Conservation (phyloP, 2,797 vertebrate species). For the Artibeus jamaicensis region DNA sequence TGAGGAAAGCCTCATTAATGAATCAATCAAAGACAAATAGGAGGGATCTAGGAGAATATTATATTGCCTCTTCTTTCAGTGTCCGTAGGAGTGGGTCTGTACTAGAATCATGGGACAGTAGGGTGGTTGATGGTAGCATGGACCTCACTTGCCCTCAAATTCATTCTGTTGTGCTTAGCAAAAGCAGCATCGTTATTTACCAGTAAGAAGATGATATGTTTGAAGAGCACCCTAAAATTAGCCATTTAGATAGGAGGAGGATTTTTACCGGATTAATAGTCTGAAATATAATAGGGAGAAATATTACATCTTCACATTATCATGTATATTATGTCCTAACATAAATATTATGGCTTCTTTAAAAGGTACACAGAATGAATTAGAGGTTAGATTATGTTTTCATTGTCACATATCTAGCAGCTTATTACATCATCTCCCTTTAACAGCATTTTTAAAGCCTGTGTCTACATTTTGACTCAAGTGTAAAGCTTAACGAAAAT, state of each 20-base stretch:
- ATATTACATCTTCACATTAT: slow-evolving; percentile 31
- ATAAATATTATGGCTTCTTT: slow-evolving; percentile 15
- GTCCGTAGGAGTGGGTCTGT: slow-evolving; percentile 37
- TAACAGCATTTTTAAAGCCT: slow-evolving; percentile 50
- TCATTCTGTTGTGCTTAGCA: slow-evolving; percentile 64
- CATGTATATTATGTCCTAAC: slow-evolving; percentile 5
- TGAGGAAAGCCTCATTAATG: slow-evolving; percentile 23
- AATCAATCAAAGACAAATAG: slow-evolving; percentile 36
- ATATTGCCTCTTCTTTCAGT: slow-evolving; percentile 26
- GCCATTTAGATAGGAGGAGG: slow-evolving; percentile 6
- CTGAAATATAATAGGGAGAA: neutral
- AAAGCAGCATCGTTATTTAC: slow-evolving; percentile 17
- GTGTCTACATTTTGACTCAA: slow-evolving; percentile 53
- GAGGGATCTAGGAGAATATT: slow-evolving; percentile 28
- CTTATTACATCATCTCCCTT: slow-evolving; percentile 40
- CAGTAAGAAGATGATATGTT: slow-evolving; percentile 7
- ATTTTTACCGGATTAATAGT: slow-evolving; percentile 12
- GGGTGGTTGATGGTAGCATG: neutral
- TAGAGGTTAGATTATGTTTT: slow-evolving; percentile 48
- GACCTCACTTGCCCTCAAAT: slow-evolving; percentile 37
- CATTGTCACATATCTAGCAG: neutral
- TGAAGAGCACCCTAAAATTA: slow-evolving; percentile 24
- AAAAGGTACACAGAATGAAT: slow-evolving; percentile 65
- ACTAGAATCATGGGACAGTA: neutral
- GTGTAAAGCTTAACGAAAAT: slow-evolving; percentile 58